Evolutionary conservation across 2,113 vertebrate species (phyloP), one percentile per base, ranked within the genome.

Genomic region (Chionodraco myersi): DNA sequence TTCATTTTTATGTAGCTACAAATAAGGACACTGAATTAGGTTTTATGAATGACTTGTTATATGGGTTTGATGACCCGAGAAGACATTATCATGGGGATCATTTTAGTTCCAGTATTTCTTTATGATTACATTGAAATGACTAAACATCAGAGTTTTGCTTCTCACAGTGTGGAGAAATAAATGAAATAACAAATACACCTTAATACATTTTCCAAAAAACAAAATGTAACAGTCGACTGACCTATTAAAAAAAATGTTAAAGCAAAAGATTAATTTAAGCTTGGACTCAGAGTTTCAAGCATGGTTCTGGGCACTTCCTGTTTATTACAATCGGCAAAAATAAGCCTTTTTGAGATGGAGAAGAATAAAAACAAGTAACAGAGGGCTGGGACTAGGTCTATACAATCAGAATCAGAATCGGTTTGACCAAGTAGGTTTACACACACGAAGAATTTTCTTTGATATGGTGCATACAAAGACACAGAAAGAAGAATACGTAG

Each of bases 301-400:
- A 18, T 57, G 49, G 26, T 52, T 9, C 12, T 45, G 12, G 26
- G 18, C 5, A 51, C 53, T 45, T 44, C 7, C 10, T 62, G 3
- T 36, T 23, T 34, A 48, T 21, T 56, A 5, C 44, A 34, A n/a
- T 7, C 7, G 49, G 18, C 7, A 30, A 30, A 34, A 21, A 12
- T 15, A 47, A 68, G 47, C 11, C 34, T 10, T 69, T 63, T 36
- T 2, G 6, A 2, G 10, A 15, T 18, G 23, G 16, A 65, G n/a
- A 16, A 36, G 15, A 72, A 71, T 60, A 34, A 48, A 44, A 69
- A n/a, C 18, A 64, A 13, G 54, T 58, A 18, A 18, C 54, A 51
- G 23, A 62, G 13, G 49, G 36, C 18, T 52, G 47, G 11, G 16
- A 30, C 14, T 16, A 11, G 15, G 30, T 0, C 30, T 36, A 41